Conservation (phyloP, 1,140 invertebrate species). For the Tribolium madens region DNA sequence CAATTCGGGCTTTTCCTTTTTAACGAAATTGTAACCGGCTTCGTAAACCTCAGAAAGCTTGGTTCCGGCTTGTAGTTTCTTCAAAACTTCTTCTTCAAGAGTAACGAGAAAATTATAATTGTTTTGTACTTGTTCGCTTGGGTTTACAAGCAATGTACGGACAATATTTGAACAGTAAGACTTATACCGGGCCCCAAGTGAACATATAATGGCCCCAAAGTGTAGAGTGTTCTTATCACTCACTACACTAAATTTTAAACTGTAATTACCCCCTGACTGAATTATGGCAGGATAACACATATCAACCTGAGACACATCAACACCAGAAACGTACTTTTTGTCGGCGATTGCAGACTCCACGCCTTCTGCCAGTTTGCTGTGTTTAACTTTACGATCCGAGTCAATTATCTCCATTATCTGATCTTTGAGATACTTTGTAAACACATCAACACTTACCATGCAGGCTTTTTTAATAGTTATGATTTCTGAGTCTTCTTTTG, state of each 20-base stretch:
- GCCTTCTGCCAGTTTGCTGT: constrained; percentile 94
- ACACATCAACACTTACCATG: constrained; percentile 93
- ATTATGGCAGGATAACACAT: constrained; percentile 99
- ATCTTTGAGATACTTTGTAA: constrained; percentile 96
- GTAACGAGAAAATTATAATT: constrained; percentile 95
- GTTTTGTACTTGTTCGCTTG: constrained; percentile 82
- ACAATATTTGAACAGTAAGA: constrained; percentile 99
- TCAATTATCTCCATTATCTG: constrained; percentile 99
- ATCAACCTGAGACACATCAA: constrained; percentile 90
- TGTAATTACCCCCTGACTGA: constrained; percentile 97
- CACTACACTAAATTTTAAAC: constrained; percentile 94
- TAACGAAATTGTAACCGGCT: constrained; percentile 83
- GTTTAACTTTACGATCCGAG: constrained; percentile 95
- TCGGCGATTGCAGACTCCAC: constrained; percentile 91
- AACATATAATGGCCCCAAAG: constrained; percentile 97
- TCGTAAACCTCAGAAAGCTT: constrained; percentile 94
- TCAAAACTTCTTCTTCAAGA: constrained; percentile 93
- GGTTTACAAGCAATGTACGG: constrained; percentile 97
- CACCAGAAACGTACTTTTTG: constrained; percentile 93
- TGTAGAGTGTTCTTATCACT: constrained; percentile 95
- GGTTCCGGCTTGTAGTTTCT: constrained; percentile 83
- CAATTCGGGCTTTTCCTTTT: constrained; percentile 88
- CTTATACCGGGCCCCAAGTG: constrained; percentile 94
- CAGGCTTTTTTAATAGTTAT: constrained; percentile 95
- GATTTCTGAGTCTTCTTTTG: constrained; percentile 96